These are phyloP conservation scores for Rotaria socialis DNA, from an alignment of 2,888 invertebrate species.

Conservation along the genomic window DNA sequence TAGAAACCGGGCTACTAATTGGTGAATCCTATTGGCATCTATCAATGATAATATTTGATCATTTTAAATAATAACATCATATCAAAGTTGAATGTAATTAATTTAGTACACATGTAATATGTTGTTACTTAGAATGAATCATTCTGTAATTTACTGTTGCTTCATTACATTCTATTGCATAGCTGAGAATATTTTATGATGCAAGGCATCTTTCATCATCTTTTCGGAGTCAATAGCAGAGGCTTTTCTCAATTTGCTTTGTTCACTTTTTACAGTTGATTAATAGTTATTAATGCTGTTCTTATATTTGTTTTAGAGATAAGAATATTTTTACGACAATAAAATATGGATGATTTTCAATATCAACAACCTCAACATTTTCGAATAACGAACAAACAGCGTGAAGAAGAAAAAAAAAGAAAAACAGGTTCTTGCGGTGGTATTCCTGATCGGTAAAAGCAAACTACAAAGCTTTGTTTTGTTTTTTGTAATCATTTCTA, in stretches of 20 bases:
- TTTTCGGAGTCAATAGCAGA: not conserved
- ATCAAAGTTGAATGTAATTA: too few relatives aligned
- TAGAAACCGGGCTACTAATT: too few relatives aligned
- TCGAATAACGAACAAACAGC: not conserved
- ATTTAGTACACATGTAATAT: too few relatives aligned
- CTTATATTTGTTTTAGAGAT: not conserved
- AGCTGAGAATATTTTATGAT: not conserved
- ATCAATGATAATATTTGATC: too few relatives aligned
- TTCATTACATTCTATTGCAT: too few relatives aligned
- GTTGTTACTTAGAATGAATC: too few relatives aligned
- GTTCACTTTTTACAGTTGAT: not conserved
- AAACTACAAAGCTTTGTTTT: not conserved
- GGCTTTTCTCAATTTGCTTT: too few relatives aligned
- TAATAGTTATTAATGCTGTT: not conserved
- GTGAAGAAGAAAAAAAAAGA: not conserved
- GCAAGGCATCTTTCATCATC: not conserved
- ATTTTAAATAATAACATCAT: too few relatives aligned
- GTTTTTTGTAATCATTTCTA: not conserved
- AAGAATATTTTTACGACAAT: not conserved
- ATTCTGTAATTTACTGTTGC: too few relatives aligned
- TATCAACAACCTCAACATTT: constrained; percentile 9
- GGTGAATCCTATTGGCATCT: too few relatives aligned
- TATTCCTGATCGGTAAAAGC: not conserved
- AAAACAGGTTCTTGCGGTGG: not conserved
- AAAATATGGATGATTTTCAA: not conserved